Evolutionary conservation across 2,797 vertebrate species (phyloP).

Genomic region (Garrulus glandarius): DNA sequence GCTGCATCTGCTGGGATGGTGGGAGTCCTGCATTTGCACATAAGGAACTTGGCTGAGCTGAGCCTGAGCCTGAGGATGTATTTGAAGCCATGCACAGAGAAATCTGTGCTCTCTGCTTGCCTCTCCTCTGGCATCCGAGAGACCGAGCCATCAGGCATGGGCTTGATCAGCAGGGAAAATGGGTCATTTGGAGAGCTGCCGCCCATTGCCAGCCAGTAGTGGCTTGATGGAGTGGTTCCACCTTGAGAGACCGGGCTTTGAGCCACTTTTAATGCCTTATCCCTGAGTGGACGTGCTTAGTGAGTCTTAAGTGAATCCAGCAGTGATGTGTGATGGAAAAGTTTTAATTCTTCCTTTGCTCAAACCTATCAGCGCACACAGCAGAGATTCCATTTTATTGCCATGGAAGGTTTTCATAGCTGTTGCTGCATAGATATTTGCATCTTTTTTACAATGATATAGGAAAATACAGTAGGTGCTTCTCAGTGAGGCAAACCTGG

Average conservation of each 20-base stretch:
- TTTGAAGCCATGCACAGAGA: background rate
- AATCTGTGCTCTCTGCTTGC: background rate
- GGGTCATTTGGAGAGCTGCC: background rate
- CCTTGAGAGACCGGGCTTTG: background rate
- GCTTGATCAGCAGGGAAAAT: background rate
- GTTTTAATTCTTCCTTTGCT: background rate
- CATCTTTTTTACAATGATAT: background rate
- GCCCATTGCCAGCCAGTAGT: background rate
- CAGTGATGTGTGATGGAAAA: background rate
- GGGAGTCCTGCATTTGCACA: background rate
- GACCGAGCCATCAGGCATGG: background rate
- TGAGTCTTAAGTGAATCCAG: background rate
- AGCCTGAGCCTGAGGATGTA: background rate
- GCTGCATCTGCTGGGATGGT: background rate
- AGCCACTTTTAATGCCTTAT: background rate
- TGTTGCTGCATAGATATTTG: background rate
- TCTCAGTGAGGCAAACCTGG: background rate
- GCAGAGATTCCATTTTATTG: background rate
- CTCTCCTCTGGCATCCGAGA: rapidly evolving
- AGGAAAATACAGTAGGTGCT: background rate
- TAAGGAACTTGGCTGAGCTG: background rate
- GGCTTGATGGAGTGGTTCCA: background rate
- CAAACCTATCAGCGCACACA: background rate
- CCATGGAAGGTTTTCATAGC: background rate
- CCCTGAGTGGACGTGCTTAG: background rate